Evolutionary conservation across 2,888 invertebrate species (phyloP), one percentile per base, ranked within the genome.

Genomic region (Drosophila anomalata): DNA sequence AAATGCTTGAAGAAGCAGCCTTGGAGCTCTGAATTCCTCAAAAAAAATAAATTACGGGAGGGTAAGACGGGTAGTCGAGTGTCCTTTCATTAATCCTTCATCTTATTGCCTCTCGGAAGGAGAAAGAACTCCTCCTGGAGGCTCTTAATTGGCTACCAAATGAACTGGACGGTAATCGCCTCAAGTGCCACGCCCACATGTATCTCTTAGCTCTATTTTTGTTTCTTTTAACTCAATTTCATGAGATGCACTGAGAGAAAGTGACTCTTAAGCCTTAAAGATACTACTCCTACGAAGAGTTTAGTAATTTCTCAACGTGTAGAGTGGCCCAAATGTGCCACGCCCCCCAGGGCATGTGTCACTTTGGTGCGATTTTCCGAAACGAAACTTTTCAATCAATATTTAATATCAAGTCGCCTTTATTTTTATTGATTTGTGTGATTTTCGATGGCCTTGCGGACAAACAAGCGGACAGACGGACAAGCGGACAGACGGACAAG

Each of bases 381-480:
- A 47, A 62, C 62, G 66, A 75, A 76, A 66, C 41, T 73, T 70
- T 75, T 65, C 67, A 65, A 77, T 80, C 61, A 78, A 78, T 65
- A 68, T 52, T 67, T 75, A 80, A 78, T 80, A 58, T 48, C 9
- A 57, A 41, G 41, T 54, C 52, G 8, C 52, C 29, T 55, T 56
- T 54, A 47, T 73, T 69, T 70, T 61, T 77, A 77, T 80, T 77
- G 81, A 77, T 77, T 77, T 80, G 54, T 77, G 59, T 61, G 58
- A 51, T 67, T 53, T 60, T 60, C 42, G 42, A 14, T 12, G 62
- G 54, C 77, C 76, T 76, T 59, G 41, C 31, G n/a, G 20, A 24
- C 14, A 14, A 47, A 61, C 57, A 24, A 24, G 22, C 22, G 22
- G 22, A 24, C 22, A 24, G 22, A 4, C 22, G 22, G 22, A 24